Conservation (phyloP, 2,797 vertebrate species). For the Pseudochaenichthys georgianus region DNA sequence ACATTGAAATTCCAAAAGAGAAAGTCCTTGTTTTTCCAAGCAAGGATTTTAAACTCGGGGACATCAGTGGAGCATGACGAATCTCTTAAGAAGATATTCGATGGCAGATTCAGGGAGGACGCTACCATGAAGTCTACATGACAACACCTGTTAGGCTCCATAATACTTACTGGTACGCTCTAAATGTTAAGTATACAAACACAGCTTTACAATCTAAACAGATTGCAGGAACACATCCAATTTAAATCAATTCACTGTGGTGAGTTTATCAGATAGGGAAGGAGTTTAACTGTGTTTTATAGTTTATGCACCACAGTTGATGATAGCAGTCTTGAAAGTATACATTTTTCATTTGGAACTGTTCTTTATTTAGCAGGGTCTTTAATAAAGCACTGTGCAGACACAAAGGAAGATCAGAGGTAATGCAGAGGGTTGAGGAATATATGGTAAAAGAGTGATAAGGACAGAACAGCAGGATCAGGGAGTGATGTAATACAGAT, state of each 20-base stretch:
- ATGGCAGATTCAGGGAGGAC: conserved; percentile 34
- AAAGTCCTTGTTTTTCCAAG: conserved; percentile 29
- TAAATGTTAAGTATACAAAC: conserved; percentile 3
- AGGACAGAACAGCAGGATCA: conserved; percentile 3
- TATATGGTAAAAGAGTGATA: conserved; percentile 1
- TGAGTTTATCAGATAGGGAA: not conserved
- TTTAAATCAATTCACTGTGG: not conserved
- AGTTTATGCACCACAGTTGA: not conserved
- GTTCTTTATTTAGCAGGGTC: not conserved
- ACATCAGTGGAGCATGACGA: conserved; percentile 64
- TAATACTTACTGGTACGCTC: conserved; percentile 4
- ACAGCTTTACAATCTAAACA: not conserved
- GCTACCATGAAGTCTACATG: conserved; percentile 37
- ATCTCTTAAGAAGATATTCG: conserved; percentile 72
- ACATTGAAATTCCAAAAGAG: conserved; percentile 45
- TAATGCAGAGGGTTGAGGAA: not conserved
- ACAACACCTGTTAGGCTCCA: conserved; percentile 32
- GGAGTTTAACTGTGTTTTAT: conserved; percentile 2
- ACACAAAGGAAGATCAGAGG: conserved; percentile 1
- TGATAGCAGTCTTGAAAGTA: not conserved
- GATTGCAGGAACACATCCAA: not conserved
- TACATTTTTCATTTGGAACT: not conserved
- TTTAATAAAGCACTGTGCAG: not conserved
- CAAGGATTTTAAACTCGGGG: conserved; percentile 55
- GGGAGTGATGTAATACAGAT: conserved; percentile 51